Evolutionary conservation across 2,888 invertebrate species (phyloP).

Genomic region (Meganola albula): DNA sequence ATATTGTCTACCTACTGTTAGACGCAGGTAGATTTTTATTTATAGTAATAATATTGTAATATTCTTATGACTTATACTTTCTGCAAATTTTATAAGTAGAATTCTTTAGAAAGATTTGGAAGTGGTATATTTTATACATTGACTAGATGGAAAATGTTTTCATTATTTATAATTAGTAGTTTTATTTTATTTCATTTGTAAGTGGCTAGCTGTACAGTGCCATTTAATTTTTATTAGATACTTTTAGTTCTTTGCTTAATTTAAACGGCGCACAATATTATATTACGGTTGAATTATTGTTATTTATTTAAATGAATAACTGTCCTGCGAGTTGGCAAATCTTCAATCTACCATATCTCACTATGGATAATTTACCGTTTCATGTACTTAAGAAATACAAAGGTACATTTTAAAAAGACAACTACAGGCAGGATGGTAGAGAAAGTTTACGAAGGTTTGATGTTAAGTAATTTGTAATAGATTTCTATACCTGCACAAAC

Average conservation of each 20-base stretch:
- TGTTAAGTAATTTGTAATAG: no score
- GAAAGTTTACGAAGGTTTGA: constrained; percentile 10
- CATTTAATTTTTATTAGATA: constrained; percentile 23
- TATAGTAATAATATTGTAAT: no score
- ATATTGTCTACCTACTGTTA: constrained; percentile 16
- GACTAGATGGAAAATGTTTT: constrained; percentile 18
- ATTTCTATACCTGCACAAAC: no score
- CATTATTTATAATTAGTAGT: no score
- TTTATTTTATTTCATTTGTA: no score
- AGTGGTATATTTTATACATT: constrained; percentile 25
- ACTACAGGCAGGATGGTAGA: no score
- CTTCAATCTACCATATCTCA: no score
- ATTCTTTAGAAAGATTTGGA: constrained; percentile 22
- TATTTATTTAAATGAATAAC: constrained; percentile 15
- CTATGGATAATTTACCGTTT: no score
- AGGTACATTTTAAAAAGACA: no score
- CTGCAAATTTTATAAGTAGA: constrained; percentile 17
- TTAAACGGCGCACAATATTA: constrained; percentile 28
- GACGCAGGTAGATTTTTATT: constrained; percentile 17
- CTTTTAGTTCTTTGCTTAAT: constrained; percentile 16
- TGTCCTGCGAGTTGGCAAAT: no score
- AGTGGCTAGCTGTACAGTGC: constrained; percentile 30
- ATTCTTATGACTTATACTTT: constrained; percentile 18
- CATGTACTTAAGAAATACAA: no score
- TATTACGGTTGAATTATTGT: constrained; percentile 12